A percentile compares a stretch with the other conserved stretches of the same genome.
Evolutionary conservation across 2,888 invertebrate genomes (phyloP).

Genomic region (Dromius quadrimaculatus): DNA sequence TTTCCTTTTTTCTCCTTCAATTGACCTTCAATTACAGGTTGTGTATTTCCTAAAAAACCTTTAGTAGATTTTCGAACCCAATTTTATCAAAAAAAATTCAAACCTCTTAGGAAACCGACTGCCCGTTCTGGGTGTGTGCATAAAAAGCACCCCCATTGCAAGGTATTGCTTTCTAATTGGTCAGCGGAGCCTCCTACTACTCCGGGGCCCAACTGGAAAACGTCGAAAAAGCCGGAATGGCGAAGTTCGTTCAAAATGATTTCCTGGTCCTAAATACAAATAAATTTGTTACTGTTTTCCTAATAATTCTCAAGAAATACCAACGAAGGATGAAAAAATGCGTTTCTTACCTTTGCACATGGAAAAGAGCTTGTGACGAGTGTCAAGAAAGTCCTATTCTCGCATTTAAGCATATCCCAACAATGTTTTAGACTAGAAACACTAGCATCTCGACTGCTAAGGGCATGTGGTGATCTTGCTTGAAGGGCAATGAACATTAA

Average conservation of each 20-base stretch:
- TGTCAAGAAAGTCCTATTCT: constrained; percentile 89
- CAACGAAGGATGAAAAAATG: no score
- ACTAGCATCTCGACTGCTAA: constrained; percentile 84
- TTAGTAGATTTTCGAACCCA: background rate
- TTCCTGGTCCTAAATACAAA: constrained; percentile 90
- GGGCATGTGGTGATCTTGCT: constrained; percentile 81
- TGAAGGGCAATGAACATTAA: constrained; percentile 95
- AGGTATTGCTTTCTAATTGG: constrained; percentile 69
- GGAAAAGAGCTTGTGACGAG: constrained; percentile 96
- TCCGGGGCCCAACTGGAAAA: constrained; percentile 82
- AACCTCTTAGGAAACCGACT: constrained; percentile 80
- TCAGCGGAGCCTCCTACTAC: constrained; percentile 68
- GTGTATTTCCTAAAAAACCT: constrained; percentile 72
- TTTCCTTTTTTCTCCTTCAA: constrained; percentile 92
- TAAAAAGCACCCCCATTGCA: constrained; percentile 91
- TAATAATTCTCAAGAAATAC: no score
- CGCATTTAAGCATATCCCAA: constrained; percentile 94
- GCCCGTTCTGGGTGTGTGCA: constrained; percentile 94
- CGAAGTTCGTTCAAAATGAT: constrained; percentile 86
- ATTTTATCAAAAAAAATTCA: constrained; percentile 6
- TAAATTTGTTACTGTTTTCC: no score
- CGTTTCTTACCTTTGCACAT: constrained; percentile 78
- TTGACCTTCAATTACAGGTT: constrained; percentile 91
- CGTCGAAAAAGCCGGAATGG: constrained; percentile 90
- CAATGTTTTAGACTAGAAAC: constrained; percentile 89